Evolutionary conservation across 2,888 invertebrate species (phyloP).

Genomic region (Magallana nippona): DNA sequence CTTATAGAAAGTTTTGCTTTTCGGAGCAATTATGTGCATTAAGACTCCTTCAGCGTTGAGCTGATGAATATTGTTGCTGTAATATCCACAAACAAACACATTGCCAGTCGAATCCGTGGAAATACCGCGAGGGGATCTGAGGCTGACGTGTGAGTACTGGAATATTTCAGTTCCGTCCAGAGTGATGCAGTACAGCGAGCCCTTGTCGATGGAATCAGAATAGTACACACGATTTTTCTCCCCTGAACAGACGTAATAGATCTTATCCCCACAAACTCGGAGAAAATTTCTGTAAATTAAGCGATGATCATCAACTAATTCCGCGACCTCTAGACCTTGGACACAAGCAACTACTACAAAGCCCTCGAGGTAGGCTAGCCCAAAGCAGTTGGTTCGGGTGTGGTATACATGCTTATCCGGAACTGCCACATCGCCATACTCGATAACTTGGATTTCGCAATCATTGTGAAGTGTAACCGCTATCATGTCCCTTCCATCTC

Average conservation of each 20-base stretch:
- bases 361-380: slow-evolving; percentile 39
- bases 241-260: slow-evolving; percentile 41
- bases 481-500: slow-evolving; percentile 36
- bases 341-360: slow-evolving; percentile 41
- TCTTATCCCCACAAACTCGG: slow-evolving; percentile 37
- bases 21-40: slow-evolving; percentile 43
- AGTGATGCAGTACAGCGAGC: slow-evolving; percentile 40
- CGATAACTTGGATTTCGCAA: slow-evolving; percentile 42
- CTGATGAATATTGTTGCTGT: slow-evolving; percentile 47
- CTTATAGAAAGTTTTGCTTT: slow-evolving; percentile 44
- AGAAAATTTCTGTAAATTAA: slow-evolving; percentile 36
- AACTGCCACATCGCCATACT: slow-evolving; percentile 37
- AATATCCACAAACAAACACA: slow-evolving; percentile 45
- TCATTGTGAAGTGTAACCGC: slow-evolving; percentile 47
- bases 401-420: slow-evolving; percentile 42
- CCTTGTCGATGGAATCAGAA: slow-evolving; percentile 43
- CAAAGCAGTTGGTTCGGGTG: slow-evolving; percentile 41
- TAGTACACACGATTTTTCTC: slow-evolving; percentile 48
- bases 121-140: slow-evolving; percentile 42
- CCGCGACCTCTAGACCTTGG: slow-evolving; percentile 42
- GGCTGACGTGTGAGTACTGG: slow-evolving; percentile 40
- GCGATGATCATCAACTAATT: slow-evolving; percentile 43
- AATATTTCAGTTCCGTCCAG: slow-evolving; percentile 45
- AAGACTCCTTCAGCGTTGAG: slow-evolving; percentile 44
- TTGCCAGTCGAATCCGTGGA: slow-evolving; percentile 44